These are phyloP conservation scores for Siphlonurus alternatus DNA, from an alignment of 2,888 invertebrate genomes.

Conservation along the genomic window DNA sequence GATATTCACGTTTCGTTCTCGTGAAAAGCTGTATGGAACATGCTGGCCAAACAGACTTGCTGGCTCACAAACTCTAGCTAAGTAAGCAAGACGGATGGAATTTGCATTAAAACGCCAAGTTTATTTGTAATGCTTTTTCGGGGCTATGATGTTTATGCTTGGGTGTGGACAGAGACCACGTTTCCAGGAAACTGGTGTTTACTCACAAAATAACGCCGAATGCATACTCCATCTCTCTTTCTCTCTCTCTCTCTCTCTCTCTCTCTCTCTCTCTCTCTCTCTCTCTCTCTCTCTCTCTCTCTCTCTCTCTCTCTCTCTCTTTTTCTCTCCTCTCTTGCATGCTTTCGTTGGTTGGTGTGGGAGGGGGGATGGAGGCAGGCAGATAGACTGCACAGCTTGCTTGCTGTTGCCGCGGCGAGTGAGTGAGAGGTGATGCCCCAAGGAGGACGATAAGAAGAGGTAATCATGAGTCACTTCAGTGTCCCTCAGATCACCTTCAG, in stretches of 20 bases:
- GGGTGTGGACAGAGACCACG: conserved; percentile 14
- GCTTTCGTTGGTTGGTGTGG: too few species aligned
- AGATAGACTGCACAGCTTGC: too few species aligned
- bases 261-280: not conserved
- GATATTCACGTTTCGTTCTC: too few species aligned
- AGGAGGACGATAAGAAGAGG: not conserved
- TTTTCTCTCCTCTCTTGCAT: not conserved
- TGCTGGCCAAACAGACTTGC: too few species aligned
- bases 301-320: not conserved
- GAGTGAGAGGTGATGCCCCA: not conserved
- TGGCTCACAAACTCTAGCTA: not conserved
- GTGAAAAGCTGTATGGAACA: too few species aligned
- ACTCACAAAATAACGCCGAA: conserved; percentile 15
- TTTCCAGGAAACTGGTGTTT: conserved; percentile 15
- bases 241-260: not conserved
- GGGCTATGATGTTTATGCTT: conserved; percentile 13
- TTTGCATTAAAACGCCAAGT: conserved; percentile 14
- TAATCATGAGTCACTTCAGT: not conserved
- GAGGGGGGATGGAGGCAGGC: not conserved
- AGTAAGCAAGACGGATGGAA: conserved; percentile 12
- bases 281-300: not conserved
- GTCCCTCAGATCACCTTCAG: too few species aligned
- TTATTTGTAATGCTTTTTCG: conserved; percentile 16
- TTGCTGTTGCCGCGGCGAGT: not conserved
- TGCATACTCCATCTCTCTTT: not conserved